These are phyloP conservation scores for Lemur catta DNA, from an alignment of 2,797 vertebrate species.

Conservation along the genomic window DNA sequence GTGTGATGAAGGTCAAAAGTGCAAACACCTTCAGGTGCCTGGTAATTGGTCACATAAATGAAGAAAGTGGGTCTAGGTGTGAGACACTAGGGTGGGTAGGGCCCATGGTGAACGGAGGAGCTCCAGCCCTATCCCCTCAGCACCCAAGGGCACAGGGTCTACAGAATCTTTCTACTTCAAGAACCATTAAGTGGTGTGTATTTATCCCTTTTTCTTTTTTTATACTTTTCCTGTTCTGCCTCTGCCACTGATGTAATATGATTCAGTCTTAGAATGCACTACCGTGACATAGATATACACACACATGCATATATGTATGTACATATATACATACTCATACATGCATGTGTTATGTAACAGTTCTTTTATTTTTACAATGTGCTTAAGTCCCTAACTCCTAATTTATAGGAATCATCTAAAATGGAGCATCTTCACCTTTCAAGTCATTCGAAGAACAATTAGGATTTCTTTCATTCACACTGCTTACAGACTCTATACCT, in stretches of 20 bases:
- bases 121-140: too few relatives aligned
- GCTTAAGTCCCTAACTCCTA: neutral
- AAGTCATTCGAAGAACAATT: neutral
- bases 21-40: neutral
- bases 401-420: neutral
- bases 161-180: neutral
- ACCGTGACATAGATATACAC: too few relatives aligned
- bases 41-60: neutral
- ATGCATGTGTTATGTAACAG: neutral
- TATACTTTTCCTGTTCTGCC: neutral
- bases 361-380: neutral
- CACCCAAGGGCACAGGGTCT: too few relatives aligned
- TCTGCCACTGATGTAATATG: neutral
- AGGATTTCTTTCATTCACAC: neutral
- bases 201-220: neutral
- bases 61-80: neutral
- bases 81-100: accelerated
- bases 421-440: neutral
- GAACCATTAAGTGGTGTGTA: accelerated
- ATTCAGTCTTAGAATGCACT: neutral
- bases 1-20: neutral
- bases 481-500: neutral
- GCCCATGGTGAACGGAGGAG: accelerated
- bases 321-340: neutral
- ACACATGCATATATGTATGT: neutral